Evolutionary conservation across 2,113 vertebrate species (phyloP).

Genomic region (Aramus guarauna): DNA sequence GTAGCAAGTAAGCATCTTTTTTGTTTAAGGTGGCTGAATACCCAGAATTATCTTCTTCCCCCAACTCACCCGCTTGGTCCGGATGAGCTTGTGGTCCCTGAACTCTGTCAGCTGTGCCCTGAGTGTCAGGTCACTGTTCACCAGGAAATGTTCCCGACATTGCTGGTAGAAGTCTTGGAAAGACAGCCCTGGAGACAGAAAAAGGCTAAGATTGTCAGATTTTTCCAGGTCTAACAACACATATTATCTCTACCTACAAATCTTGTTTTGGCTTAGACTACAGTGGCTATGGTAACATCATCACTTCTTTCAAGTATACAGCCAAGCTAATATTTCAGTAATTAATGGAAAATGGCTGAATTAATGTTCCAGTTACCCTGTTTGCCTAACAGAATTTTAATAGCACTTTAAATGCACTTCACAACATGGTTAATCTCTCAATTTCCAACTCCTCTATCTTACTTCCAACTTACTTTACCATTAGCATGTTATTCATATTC

Average conservation of each 20-base stretch:
- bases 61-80: conserved; percentile 87
- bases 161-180: conserved; percentile 98
- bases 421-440: neutral
- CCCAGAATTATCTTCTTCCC: neutral
- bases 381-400: neutral
- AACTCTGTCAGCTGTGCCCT: conserved; percentile 97
- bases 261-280: neutral
- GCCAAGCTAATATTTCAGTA: neutral
- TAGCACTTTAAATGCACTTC: neutral
- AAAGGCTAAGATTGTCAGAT: neutral
- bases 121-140: conserved; percentile 95
- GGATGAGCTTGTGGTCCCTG: conserved; percentile 94
- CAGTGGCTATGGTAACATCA: neutral
- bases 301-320: neutral
- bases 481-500: neutral
- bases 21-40: neutral
- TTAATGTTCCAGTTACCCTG: neutral
- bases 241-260: neutral
- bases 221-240: neutral
- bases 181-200: conserved; percentile 81
- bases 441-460: neutral
- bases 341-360: neutral
- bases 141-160: conserved; percentile 95
- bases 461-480: neutral
- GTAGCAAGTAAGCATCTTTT: neutral